Evolutionary conservation across 2,113 vertebrate genomes (phyloP).

Genomic region (Paracanthobrama guichenoti): DNA sequence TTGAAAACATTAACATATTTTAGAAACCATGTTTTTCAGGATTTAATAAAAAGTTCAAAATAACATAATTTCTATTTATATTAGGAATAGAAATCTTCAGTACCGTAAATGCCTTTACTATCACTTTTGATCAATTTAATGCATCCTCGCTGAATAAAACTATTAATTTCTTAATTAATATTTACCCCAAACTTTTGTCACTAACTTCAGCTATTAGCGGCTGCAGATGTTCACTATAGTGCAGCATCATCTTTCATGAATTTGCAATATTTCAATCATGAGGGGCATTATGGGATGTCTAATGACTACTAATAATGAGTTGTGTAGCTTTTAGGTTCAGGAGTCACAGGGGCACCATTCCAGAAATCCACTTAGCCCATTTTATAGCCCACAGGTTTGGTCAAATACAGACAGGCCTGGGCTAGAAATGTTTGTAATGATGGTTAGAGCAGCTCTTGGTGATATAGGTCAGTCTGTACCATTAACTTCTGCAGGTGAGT

Average conservation of each 20-base stretch:
- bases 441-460: background rate
- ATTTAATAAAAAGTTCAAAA: too few species aligned
- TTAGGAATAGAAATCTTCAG: too few species aligned
- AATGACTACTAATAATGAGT: background rate
- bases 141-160: too few species aligned
- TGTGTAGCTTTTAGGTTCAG: slow-evolving; percentile 5
- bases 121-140: too few species aligned
- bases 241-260: background rate
- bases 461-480: background rate
- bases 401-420: background rate
- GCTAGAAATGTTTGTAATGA: background rate
- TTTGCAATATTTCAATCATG: background rate
- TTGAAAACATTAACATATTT: too few species aligned
- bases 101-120: too few species aligned
- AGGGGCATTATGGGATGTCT: background rate
- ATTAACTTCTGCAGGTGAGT: background rate
- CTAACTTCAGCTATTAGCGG: background rate
- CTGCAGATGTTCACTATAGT: background rate
- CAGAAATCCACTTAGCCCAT: slow-evolving; percentile 14
- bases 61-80: too few species aligned
- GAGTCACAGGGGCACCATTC: background rate
- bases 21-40: too few species aligned
- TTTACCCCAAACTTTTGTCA: too few species aligned
- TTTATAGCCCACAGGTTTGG: background rate
- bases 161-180: too few species aligned